Base-by-base conservation (phyloP, 53 echinoderm and acorn worm genomes). In the Echinometra lucunter region DNA sequence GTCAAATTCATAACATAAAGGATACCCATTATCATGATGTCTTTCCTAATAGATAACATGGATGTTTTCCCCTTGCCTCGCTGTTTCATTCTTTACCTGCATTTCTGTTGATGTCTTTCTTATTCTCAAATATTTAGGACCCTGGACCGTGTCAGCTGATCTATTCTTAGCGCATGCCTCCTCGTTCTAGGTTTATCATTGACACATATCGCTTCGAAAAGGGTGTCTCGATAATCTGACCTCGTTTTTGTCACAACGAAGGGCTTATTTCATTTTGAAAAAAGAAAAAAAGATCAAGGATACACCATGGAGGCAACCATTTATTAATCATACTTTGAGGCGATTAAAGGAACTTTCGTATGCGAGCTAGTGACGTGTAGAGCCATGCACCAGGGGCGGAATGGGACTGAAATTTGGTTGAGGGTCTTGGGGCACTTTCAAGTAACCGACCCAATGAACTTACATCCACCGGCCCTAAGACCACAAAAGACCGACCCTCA, bases 261-360 rank as follows among this genome's bases (percentile, higher is more conserved):
- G 4, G 2, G 72, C 32, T 72, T 2, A 34, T 16, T 72, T 72
- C 32, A 72, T 72, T 35, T 63, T 72, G 28, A 72, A n/a, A n/a
- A n/a, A n/a, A n/a, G n/a, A n/a, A n/a, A n/a, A n/a, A n/a, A n/a
- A 15, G 30, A 72, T 72, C 72, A 72, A 72, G 72, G 72, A 72
- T 32, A 72, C 25, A 63, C 6, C 5, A 72, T 72, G 15, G 72
- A 72, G 72, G 72, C 72, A 72, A 35, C 32, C 23, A 38, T 6
- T 40, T 78, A 40, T 78, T 17, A 38, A 12, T 6, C 18, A 42
- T 38, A 11, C 21, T 21, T 42, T 23, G 42, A 12, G 15, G 32
- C 9, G 21, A 49, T 11, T 11, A 4, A 53, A 53, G 53, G 53
- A 53, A 11, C 13, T 13, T 53, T 4, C 53, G 53, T 53, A n/a